Conservation (phyloP, 2,113 vertebrate species). For the Cygnus atratus region DNA sequence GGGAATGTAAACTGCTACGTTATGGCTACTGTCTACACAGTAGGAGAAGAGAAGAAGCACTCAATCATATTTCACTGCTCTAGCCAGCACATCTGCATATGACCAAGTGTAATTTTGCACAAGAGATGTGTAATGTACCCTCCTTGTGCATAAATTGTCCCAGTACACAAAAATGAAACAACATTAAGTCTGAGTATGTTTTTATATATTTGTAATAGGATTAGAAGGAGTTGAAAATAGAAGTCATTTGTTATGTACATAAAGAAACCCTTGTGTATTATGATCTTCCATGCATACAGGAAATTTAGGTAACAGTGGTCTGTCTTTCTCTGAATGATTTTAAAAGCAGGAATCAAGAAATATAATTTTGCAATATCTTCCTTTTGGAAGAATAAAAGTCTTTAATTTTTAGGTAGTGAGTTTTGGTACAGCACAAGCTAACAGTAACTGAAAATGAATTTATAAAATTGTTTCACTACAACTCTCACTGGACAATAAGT, state of each 20-base stretch:
- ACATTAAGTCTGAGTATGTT: background rate
- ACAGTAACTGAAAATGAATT: background rate
- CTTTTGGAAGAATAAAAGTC: background rate
- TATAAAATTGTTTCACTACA: background rate
- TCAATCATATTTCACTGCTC: background rate
- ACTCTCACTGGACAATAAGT: background rate
- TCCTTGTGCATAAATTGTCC: constrained; percentile 53
- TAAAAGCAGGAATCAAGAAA: constrained; percentile 6
- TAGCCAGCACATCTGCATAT: constrained; percentile 6
- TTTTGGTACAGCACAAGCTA: background rate
- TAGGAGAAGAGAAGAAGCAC: constrained; percentile 3
- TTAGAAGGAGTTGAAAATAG: background rate
- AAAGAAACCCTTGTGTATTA: background rate
- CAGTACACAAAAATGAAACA: constrained; percentile 17
- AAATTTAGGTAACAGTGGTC: background rate
- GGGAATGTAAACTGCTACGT: background rate
- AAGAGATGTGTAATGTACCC: constrained; percentile 37
- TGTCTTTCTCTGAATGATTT: background rate
- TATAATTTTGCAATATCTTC: background rate
- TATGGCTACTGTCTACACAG: background rate
- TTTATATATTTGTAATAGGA: background rate
- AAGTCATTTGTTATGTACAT: background rate
- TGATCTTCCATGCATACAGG: background rate
- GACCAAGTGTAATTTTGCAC: constrained; percentile 35
- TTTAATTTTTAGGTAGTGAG: background rate